Evolutionary conservation across 2,113 vertebrate genomes (phyloP), one percentile per base, ranked within the genome.

Genomic region (Archilochus colubris): DNA sequence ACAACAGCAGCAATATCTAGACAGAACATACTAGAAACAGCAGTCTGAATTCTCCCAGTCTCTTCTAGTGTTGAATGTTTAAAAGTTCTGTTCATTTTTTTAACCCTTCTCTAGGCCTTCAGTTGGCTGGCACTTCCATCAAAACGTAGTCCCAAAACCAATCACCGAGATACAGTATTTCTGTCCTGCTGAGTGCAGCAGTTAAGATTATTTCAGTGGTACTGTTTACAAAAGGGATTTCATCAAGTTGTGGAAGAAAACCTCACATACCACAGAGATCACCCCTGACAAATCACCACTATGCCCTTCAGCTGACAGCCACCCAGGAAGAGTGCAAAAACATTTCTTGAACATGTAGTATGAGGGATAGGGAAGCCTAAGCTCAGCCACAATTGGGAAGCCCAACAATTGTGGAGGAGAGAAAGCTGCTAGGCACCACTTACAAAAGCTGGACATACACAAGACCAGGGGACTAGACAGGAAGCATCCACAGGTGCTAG

Each of bases 1-100:
- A 3, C 22, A 86, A 82, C 4, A 61, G 46, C 51, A 22, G 3
- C 59, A 66, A 28, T 10, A 79, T 5, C 53, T 38, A 38, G 22
- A 46, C 22, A 76, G 64, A 80, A 27, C 19, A 36, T 2, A 10
- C 21, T 12, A 59, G 18, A 16, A 2, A 0, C 48, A 66, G 43
- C 16, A 46, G 33, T 30, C 51, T n/a, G 36, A 67, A 46, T 46
- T 40, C 48, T 75, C 57, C 24, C 43, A 31, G 3, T 20, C 17
- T 43, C 38, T 57, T 80, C 31, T 3, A 24, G 28, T 9, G 9
- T 4, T 1, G 0, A 13, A 11, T 12, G 21, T 44, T 83, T 70
- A 58, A 73, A 74, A 50, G 27, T 22, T 77, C 40, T 27, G n/a
- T 55, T 69, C 8, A 6, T 50, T 77, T 63, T 18, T 10, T 18